Percentiles rank a stretch among this genome's conserved stretches.
Conservation (phyloP, 2,888 invertebrate genomes). For the Sarcophaga caerulescens region DNA sequence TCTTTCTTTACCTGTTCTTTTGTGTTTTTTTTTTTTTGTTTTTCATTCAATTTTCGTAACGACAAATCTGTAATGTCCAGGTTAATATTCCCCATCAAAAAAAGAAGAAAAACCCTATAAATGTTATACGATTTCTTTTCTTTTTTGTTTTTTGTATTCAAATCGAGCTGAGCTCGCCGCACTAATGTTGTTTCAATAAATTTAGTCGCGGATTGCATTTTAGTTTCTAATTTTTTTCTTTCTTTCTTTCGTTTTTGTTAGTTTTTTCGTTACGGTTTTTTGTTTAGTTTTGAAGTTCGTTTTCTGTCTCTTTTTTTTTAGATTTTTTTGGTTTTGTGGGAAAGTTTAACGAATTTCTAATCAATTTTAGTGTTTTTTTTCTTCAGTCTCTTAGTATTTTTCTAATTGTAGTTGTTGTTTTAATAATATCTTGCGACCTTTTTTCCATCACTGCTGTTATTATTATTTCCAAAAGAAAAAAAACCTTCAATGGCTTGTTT, state of each 20-base stretch:
- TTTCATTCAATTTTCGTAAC: conserved; percentile 65
- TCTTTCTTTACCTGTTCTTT: conserved; percentile 58
- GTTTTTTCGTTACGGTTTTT: conserved; percentile 22
- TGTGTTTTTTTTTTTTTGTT: background rate
- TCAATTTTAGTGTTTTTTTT: conserved; percentile 61
- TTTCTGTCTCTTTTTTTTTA: conserved; percentile 21
- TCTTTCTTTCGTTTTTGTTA: conserved; percentile 18
- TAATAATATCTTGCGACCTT: conserved; percentile 67
- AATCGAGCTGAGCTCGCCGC: conserved; percentile 44
- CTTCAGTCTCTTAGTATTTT: conserved; percentile 12
- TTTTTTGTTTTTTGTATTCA: conserved; percentile 45
- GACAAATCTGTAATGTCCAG: conserved; percentile 69
- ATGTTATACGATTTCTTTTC: conserved; percentile 1
- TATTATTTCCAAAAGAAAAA: background rate
- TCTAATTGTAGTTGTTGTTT: conserved; percentile 49
- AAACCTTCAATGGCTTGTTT: conserved; percentile 14
- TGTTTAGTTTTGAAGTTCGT: background rate
- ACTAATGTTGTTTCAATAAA: conserved; percentile 67
- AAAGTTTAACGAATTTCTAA: conserved; percentile 68
- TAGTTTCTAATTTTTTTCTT: conserved; percentile 64
- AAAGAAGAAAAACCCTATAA: background rate
- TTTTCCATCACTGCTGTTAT: conserved; percentile 46
- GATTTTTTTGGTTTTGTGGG: conserved; percentile 55
- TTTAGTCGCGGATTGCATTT: conserved; percentile 69
- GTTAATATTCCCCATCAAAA: conserved; percentile 31